These are phyloP conservation scores for Myathropa florea DNA, from an alignment of 2,888 invertebrate genomes.

Conservation along the genomic window DNA sequence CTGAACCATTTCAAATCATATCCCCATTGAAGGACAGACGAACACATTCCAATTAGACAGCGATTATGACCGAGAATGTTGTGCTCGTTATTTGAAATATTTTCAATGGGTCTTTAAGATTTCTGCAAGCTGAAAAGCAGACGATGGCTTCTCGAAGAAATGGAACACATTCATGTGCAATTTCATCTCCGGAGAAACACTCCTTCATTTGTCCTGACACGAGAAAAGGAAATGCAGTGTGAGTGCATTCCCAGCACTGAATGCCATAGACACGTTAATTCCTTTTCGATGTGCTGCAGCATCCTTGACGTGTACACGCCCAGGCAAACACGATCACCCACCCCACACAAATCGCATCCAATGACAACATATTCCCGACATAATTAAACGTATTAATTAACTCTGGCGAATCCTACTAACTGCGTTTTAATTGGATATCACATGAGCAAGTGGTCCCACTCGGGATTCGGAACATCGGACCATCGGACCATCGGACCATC, in stretches of 20 bases:
- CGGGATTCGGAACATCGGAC: conserved; percentile 19
- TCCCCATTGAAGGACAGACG: not conserved
- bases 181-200: not conserved
- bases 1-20: not conserved
- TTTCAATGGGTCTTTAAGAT: not conserved
- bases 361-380: conserved; percentile 42
- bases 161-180: not conserved
- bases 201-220: not conserved
- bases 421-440: conserved; percentile 66
- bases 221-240: conserved; percentile 19
- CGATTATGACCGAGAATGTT: conserved; percentile 9
- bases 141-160: conserved; percentile 21
- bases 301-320: not conserved
- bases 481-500: conserved; percentile 1
- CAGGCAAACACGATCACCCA: not conserved
- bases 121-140: not conserved
- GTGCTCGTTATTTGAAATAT: conserved; percentile 44
- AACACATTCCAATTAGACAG: conserved; percentile 15
- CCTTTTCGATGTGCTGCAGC: not conserved
- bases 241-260: not conserved
- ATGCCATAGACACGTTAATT: not conserved
- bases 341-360: not conserved
- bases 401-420: conserved; percentile 63
- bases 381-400: conserved; percentile 69
- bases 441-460: conserved; percentile 41